These are phyloP conservation scores for Machaerirhynchus nigripectus DNA, from an alignment of 2,113 vertebrate genomes.

Conservation along the genomic window DNA sequence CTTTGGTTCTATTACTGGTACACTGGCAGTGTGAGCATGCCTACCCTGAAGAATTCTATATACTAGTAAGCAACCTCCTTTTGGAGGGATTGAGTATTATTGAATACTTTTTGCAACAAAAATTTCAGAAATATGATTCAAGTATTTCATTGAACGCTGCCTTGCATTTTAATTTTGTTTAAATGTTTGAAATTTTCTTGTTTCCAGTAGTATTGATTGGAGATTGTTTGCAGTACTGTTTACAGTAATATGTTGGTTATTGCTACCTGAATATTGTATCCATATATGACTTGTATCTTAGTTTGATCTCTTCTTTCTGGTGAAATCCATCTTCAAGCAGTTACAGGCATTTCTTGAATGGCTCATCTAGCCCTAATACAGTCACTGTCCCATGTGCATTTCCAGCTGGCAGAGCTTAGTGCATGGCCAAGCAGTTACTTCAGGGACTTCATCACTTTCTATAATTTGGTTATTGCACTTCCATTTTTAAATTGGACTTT, in stretches of 20 bases:
- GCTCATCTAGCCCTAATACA: background rate
- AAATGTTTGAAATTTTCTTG: background rate
- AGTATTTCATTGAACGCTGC: background rate
- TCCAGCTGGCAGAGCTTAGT: background rate
- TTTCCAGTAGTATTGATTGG: background rate
- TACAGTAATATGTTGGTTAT: background rate
- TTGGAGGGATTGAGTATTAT: background rate
- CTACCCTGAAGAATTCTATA: background rate
- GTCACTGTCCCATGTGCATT: background rate
- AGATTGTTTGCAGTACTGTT: background rate
- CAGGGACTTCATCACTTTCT: background rate
- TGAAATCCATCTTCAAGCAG: background rate
- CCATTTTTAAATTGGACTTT: background rate
- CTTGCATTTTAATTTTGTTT: background rate
- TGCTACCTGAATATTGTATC: background rate
- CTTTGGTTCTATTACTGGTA: background rate
- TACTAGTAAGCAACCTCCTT: background rate
- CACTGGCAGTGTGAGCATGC: background rate
- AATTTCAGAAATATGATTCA: background rate
- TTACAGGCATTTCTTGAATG: background rate
- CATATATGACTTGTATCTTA: background rate
- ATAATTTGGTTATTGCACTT: background rate
- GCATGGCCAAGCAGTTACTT: background rate
- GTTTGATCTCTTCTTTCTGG: background rate
- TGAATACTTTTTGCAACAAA: background rate